phyloP scores from a whole-genome alignment of 2,888 invertebrate genomes.

The Acronicta leporina region DNA sequence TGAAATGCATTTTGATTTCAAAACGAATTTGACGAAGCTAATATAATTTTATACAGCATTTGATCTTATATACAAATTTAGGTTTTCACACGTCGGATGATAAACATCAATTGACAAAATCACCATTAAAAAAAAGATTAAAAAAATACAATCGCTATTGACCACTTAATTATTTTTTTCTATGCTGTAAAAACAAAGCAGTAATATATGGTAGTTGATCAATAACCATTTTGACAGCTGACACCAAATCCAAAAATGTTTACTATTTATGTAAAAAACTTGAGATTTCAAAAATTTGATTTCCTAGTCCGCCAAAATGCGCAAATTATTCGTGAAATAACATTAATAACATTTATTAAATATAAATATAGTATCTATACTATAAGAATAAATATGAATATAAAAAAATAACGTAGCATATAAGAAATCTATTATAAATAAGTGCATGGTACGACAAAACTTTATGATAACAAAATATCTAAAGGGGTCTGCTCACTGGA shows the following conservation, averaged over 20 bases:
- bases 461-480: conserved; percentile 12
- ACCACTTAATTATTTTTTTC: conserved; percentile 40
- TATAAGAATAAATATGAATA: background rate
- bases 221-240: conserved; percentile 48
- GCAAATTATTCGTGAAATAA: background rate
- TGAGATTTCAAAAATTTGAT: conserved; percentile 33
- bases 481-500: no score
- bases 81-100: no score
- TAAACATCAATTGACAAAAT: no score
- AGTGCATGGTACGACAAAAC: conserved; percentile 20
- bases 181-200: conserved; percentile 52
- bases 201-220: conserved; percentile 30
- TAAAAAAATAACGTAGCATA: background rate
- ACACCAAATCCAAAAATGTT: conserved; percentile 23
- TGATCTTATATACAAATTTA: background rate
- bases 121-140: no score
- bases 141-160: conserved; percentile 35
- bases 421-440: conserved; percentile 18
- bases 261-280: no score
- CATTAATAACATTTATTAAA: conserved; percentile 7
- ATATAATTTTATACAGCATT: background rate
- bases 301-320: conserved; percentile 20
- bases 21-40: background rate
- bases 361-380: conserved; percentile 8
- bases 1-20: background rate